A percentile compares a stretch with the other conserved stretches of the same genome.
Conservation (phyloP, 1,140 invertebrate genomes). For the Acyrthosiphon pisum region DNA sequence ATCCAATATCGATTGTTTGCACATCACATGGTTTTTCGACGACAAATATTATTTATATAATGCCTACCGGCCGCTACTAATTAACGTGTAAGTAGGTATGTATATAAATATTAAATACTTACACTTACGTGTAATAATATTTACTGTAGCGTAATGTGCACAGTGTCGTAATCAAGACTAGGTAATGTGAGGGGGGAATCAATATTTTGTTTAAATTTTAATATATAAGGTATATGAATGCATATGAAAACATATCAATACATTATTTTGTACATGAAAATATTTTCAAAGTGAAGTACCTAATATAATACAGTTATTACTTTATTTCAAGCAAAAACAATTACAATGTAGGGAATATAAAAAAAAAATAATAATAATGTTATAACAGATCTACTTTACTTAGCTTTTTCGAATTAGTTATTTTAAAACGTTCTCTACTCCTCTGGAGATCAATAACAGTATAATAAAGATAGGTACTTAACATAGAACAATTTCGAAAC, state of each 20-base stretch:
- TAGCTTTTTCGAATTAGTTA: too few relatives aligned
- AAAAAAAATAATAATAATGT: too few relatives aligned
- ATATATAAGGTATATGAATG: neutral
- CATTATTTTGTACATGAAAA: neutral
- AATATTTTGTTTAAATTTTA: neutral
- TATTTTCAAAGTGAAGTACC: too few relatives aligned
- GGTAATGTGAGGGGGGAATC: neutral
- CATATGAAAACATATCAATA: neutral
- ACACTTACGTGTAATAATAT: neutral
- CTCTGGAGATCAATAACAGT: too few relatives aligned
- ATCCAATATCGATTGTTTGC: neutral
- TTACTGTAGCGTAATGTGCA: neutral
- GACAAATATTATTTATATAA: neutral
- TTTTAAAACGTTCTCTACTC: too few relatives aligned
- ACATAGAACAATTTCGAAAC: neutral
- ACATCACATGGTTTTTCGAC: neutral
- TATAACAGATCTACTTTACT: too few relatives aligned
- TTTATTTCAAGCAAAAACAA: neutral
- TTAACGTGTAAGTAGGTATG: neutral
- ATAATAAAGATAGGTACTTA: neutral
- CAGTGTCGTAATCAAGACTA: neutral
- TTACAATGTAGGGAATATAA: too few relatives aligned
- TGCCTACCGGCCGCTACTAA: neutral
- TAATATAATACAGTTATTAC: neutral
- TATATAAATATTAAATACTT: too few relatives aligned